phyloP scores from a whole-genome alignment of 2,797 vertebrate genomes.

The Gallinago stenura region DNA sequence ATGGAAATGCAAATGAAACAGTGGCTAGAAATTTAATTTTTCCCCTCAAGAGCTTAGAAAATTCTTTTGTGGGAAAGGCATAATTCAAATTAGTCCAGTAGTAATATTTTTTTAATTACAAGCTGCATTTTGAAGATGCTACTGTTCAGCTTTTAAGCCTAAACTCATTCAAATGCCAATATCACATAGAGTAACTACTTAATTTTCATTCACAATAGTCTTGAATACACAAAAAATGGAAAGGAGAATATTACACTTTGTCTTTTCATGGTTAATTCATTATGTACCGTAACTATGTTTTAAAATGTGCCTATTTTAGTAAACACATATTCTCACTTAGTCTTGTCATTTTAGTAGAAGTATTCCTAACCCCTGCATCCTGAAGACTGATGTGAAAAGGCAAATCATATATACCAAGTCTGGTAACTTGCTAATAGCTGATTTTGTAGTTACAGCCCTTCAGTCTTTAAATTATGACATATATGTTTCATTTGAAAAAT shows the following conservation, averaged over 20 bases:
- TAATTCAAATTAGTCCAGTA: constrained; percentile 14
- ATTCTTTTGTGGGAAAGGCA: background rate
- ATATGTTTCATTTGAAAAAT: background rate
- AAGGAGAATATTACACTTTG: background rate
- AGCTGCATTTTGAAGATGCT: background rate
- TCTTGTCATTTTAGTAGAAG: background rate
- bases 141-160: background rate
- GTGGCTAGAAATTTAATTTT: constrained; percentile 18
- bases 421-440: background rate
- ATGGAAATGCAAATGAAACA: constrained; percentile 42
- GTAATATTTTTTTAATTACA: constrained; percentile 25
- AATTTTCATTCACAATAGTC: background rate
- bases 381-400: background rate
- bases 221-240: background rate
- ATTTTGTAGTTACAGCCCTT: background rate
- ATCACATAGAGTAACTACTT: background rate
- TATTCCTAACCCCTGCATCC: background rate
- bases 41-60: background rate
- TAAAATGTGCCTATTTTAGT: background rate
- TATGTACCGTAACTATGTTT: background rate
- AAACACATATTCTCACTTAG: background rate
- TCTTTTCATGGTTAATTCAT: background rate
- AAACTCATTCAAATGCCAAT: background rate
- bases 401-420: background rate
- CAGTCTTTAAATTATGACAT: background rate